Conservation (phyloP, 1,140 invertebrate species). For the Belonocnema kinseyi region DNA sequence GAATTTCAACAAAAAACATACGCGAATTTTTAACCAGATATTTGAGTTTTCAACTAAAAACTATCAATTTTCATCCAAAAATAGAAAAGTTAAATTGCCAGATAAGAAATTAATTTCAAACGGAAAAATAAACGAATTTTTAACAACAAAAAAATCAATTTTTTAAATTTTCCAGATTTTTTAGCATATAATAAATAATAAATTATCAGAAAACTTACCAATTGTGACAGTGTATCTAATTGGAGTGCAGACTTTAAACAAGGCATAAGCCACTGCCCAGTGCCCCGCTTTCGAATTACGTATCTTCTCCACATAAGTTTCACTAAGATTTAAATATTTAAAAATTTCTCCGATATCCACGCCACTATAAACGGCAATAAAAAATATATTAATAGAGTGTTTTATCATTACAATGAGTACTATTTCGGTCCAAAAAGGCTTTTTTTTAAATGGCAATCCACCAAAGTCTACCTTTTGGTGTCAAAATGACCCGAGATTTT, state of each 20-base stretch:
- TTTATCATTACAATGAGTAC: background rate
- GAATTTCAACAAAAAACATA: too few relatives aligned
- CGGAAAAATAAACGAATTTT: too few relatives aligned
- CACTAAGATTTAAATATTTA: slow-evolving; percentile 84
- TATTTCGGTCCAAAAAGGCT: too few relatives aligned
- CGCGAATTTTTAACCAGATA: too few relatives aligned
- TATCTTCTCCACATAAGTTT: slow-evolving; percentile 85
- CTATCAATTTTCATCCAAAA: too few relatives aligned
- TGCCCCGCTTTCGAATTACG: slow-evolving; percentile 89
- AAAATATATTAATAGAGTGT: slow-evolving; percentile 50
- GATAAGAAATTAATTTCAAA: too few relatives aligned
- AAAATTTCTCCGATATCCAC: slow-evolving; percentile 89
- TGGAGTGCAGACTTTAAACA: slow-evolving; percentile 95
- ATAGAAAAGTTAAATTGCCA: too few relatives aligned
- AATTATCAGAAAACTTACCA: slow-evolving; percentile 75
- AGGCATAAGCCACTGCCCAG: slow-evolving; percentile 89
- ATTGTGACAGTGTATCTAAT: slow-evolving; percentile 92
- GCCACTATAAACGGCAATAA: slow-evolving; percentile 80
- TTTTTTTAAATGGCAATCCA: too few relatives aligned
- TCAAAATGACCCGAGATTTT: background rate
- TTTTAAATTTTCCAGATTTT: too few relatives aligned
- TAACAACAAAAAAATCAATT: too few relatives aligned
- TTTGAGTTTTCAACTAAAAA: too few relatives aligned
- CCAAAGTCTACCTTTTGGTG: background rate
- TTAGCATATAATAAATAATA: too few relatives aligned